These are phyloP conservation scores for Parnassius smintheus DNA, from an alignment of 2,888 invertebrate species.

Conservation along the genomic window DNA sequence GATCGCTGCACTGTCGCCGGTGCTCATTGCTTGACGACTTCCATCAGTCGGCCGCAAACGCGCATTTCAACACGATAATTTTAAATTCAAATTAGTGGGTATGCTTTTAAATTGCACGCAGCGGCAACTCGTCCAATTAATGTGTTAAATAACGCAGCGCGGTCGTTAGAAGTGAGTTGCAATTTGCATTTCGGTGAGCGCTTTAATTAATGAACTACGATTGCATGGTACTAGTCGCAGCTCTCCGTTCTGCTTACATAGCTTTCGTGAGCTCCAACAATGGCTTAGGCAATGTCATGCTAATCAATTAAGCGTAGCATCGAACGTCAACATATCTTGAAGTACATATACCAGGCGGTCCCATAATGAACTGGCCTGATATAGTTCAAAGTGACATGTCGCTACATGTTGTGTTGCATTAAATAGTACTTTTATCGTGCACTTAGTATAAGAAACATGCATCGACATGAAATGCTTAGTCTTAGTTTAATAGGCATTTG, in stretches of 20 bases:
- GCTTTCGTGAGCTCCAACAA: background rate
- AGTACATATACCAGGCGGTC: too few species aligned
- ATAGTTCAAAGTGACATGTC: too few species aligned
- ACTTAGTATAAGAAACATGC: too few species aligned
- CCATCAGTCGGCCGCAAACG: slow-evolving; percentile 3
- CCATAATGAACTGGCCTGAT: too few species aligned
- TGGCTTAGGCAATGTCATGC: background rate
- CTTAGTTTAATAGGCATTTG: too few species aligned
- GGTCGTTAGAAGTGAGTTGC: slow-evolving; percentile 8
- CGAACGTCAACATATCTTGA: background rate
- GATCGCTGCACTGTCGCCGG: background rate
- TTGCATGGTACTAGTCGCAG: background rate
- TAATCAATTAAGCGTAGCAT: background rate
- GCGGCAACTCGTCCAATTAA: slow-evolving; percentile 32
- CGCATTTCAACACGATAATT: slow-evolving; percentile 20
- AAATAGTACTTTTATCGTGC: too few species aligned
- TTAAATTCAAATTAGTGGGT: slow-evolving; percentile 35
- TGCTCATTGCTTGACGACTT: background rate
- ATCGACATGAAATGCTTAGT: too few species aligned
- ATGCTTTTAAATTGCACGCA: slow-evolving; percentile 31
- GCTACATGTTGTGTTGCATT: too few species aligned
- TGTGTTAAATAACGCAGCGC: slow-evolving; percentile 26
- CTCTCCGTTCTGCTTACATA: background rate
- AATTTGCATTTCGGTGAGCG: slow-evolving; percentile 21
- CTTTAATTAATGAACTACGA: slow-evolving; percentile 18